Percentiles rank a stretch among this genome's conserved stretches.
These are phyloP conservation scores for Nansenia antarctica DNA, from an alignment of 2,113 vertebrate genomes.

Conservation along the genomic window DNA sequence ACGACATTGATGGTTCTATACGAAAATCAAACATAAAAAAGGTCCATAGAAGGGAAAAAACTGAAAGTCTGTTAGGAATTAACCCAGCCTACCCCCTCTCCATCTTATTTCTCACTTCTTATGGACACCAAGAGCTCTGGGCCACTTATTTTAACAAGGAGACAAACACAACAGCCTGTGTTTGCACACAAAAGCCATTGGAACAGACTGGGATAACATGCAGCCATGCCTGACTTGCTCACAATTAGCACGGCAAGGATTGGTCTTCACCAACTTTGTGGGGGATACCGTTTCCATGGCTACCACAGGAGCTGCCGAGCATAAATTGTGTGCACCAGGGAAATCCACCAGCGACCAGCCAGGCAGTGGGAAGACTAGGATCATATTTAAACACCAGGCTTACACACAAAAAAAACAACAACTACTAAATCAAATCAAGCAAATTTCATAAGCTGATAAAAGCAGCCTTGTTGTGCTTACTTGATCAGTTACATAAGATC, in stretches of 20 bases:
- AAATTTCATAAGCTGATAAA: not conserved
- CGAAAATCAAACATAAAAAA: no score
- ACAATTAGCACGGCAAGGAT: conserved; percentile 52
- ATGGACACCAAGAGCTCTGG: not conserved
- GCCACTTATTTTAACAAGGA: conserved; percentile 14
- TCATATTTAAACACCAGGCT: not conserved
- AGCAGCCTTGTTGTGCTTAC: no score
- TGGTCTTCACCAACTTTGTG: conserved; percentile 49
- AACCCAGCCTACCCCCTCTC: not conserved
- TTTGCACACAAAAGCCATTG: conserved; percentile 23
- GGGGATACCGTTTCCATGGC: conserved; percentile 67
- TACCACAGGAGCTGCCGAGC: conserved; percentile 55
- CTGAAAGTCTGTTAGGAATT: not conserved
- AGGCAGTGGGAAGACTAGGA: not conserved
- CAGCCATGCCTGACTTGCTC: conserved; percentile 60
- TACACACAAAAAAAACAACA: not conserved
- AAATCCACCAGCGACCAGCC: conserved; percentile 36
- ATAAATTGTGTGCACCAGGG: conserved; percentile 57
- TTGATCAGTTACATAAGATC: no score
- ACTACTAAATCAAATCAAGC: not conserved
- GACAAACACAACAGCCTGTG: not conserved
- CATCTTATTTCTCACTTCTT: not conserved
- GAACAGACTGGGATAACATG: conserved; percentile 35
- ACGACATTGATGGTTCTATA: no score
- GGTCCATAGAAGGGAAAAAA: no score